Evolutionary conservation across 2,797 vertebrate species (phyloP).

Genomic region (Arvicola amphibius): DNA sequence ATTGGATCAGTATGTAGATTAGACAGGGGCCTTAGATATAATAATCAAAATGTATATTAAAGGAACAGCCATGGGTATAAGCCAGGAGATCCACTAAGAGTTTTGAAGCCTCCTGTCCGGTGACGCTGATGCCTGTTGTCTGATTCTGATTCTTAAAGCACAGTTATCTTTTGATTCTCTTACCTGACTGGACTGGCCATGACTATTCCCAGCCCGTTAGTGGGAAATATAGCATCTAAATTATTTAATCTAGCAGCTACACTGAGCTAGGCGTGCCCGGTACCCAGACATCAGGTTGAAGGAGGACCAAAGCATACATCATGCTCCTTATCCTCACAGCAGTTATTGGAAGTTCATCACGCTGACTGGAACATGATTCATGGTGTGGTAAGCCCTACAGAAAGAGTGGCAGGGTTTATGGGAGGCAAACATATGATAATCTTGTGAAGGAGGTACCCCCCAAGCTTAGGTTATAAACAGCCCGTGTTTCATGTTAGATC

Average conservation of each 20-base stretch:
- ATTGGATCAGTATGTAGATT: too few relatives aligned
- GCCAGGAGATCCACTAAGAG: background rate
- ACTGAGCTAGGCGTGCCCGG: background rate
- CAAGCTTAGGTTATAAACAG: background rate
- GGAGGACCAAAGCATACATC: background rate
- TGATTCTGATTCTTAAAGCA: background rate
- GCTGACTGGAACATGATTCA: background rate
- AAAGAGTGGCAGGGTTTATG: background rate
- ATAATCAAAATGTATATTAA: background rate
- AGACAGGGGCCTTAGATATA: background rate
- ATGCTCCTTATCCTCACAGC: background rate
- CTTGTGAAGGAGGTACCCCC: background rate
- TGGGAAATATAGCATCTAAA: background rate
- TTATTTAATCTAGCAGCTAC: background rate
- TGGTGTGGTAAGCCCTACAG: background rate
- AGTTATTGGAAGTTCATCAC: background rate
- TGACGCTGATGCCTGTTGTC: background rate
- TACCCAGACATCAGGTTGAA: fast-evolving
- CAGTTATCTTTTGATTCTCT: background rate
- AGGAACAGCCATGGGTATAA: background rate
- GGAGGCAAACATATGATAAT: background rate
- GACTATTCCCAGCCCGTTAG: background rate
- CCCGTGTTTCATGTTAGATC: too few relatives aligned
- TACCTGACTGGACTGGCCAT: background rate
- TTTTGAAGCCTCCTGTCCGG: background rate